phyloP scores from a whole-genome alignment of 1,140 invertebrate species.

The Mercenaria mercenaria region DNA sequence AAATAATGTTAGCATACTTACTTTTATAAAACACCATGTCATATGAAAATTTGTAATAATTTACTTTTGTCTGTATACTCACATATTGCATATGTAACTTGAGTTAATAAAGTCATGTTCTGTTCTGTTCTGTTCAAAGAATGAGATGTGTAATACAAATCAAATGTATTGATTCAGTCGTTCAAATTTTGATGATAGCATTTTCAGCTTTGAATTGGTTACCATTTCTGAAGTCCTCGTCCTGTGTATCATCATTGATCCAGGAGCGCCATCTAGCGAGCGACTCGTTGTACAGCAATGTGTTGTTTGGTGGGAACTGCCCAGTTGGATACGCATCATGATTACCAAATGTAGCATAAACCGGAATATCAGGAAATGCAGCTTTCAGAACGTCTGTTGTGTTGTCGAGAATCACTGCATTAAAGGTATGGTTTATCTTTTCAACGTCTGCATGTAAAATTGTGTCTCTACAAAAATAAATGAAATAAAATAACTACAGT shows the following conservation, averaged over 20 bases:
- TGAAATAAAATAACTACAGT: no score
- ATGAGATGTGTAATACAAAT: no score
- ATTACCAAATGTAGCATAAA: constrained; percentile 80
- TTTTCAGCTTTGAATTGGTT: no score
- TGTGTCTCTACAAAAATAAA: constrained; percentile 73
- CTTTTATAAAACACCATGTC: no score
- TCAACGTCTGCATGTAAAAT: constrained; percentile 74
- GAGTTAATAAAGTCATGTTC: no score
- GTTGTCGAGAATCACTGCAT: constrained; percentile 75
- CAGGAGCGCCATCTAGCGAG: constrained; percentile 75
- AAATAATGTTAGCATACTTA: no score
- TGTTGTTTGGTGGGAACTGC: constrained; percentile 74
- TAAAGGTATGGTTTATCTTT: constrained; percentile 67
- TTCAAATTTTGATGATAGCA: no score
- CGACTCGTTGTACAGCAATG: constrained; percentile 73
- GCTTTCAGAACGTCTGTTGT: constrained; percentile 70
- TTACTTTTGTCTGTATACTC: no score
- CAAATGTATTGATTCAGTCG: no score
- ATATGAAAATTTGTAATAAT: no score
- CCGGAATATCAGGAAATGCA: constrained; percentile 66
- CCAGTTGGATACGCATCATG: constrained; percentile 79
- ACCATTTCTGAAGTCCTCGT: constrained; percentile 71
- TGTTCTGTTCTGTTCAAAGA: no score
- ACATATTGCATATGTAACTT: no score
- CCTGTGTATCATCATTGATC: constrained; percentile 71